phyloP scores from a whole-genome alignment of 2,797 vertebrate genomes.

The Acestrorhynchus altus region DNA sequence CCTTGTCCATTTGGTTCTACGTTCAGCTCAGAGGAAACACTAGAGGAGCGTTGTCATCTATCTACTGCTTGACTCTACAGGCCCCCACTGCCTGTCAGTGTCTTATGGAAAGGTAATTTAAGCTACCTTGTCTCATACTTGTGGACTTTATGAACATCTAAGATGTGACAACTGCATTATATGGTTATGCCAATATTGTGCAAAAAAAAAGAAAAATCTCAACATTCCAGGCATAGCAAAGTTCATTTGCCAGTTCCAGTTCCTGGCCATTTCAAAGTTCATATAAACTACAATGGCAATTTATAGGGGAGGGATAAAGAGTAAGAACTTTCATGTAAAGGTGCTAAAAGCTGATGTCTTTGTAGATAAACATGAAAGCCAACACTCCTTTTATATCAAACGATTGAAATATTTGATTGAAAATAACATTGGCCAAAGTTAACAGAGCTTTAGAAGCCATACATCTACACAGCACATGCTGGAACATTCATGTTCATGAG shows the following conservation, averaged over 20 bases:
- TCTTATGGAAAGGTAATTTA: conserved; percentile 30
- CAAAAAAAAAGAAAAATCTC: neutral
- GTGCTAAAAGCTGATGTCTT: neutral
- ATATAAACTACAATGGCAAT: neutral
- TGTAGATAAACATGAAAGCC: conserved; percentile 20
- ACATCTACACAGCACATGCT: neutral
- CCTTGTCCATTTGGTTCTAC: conserved; percentile 45
- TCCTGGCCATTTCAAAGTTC: neutral
- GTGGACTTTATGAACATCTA: conserved; percentile 4
- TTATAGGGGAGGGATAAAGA: neutral
- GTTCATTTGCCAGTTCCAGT: neutral
- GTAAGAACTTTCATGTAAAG: neutral
- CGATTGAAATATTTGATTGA: conserved; percentile 17
- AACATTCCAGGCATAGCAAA: neutral
- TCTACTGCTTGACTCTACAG: conserved; percentile 42
- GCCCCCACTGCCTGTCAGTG: conserved; percentile 52
- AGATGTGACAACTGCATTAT: neutral
- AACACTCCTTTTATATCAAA: conserved; percentile 7
- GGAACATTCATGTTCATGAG: neutral
- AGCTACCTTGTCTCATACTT: conserved; percentile 28
- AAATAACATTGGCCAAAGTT: conserved; percentile 10
- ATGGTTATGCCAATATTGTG: neutral
- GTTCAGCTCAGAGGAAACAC: conserved; percentile 33
- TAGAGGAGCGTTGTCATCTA: conserved; percentile 41
- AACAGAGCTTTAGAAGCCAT: neutral